Percentiles rank a stretch among this genome's conserved stretches.
Evolutionary conservation across 2,888 invertebrate species (phyloP).

Genomic region (Orchesella flavescens): DNA sequence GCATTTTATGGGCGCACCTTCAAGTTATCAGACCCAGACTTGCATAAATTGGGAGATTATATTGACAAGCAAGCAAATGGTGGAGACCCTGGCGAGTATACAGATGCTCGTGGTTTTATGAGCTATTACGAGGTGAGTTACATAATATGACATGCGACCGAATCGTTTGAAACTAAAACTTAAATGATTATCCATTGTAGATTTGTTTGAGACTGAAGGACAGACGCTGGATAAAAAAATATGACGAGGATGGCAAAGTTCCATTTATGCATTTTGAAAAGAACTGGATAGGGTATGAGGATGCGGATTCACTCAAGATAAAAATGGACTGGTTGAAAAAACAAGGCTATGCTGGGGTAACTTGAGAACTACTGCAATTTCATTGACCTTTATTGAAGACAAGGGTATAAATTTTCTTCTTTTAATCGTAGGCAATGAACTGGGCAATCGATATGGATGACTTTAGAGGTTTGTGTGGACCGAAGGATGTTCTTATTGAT

Average conservation of each 20-base stretch:
- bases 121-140: slow-evolving; percentile 84
- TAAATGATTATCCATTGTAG: slow-evolving; percentile 73
- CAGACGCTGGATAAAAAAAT: slow-evolving; percentile 85
- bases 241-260: slow-evolving; percentile 87
- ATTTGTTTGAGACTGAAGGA: slow-evolving; percentile 85
- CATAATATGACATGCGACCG: neutral
- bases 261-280: slow-evolving; percentile 88
- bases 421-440: slow-evolving; percentile 19
- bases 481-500: slow-evolving; percentile 83
- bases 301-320: slow-evolving; percentile 85
- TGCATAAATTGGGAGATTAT: slow-evolving; percentile 77
- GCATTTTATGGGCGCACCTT: slow-evolving; percentile 92
- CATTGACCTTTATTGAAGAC: slow-evolving; percentile 87
- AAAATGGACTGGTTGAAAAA: slow-evolving; percentile 92
- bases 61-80: slow-evolving; percentile 75
- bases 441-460: slow-evolving; percentile 91
- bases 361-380: slow-evolving; percentile 77
- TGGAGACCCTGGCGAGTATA: slow-evolving; percentile 86
- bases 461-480: slow-evolving; percentile 87
- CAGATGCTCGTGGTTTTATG: slow-evolving; percentile 89
- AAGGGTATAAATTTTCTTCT: slow-evolving; percentile 78
- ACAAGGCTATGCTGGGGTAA: slow-evolving; percentile 89
- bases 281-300: slow-evolving; percentile 90
- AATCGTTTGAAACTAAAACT: slow-evolving; percentile 72
- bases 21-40: slow-evolving; percentile 85